Base-by-base conservation (phyloP, 2,888 invertebrate species). In the Copidosoma aretas region DNA sequence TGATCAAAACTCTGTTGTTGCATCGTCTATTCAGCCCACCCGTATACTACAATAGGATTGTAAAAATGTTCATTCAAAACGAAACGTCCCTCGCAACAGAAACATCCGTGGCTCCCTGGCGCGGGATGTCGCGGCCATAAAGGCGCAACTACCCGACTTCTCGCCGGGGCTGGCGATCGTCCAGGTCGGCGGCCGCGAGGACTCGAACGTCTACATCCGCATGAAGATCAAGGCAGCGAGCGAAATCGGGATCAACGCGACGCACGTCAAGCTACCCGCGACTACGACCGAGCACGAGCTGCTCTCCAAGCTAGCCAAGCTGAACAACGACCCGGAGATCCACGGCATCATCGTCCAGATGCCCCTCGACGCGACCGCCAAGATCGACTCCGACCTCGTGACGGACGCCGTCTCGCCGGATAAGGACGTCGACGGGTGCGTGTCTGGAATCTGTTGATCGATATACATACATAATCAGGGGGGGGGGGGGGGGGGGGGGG, bases 321-420 rank as follows among this genome's bases (percentile, higher is more conserved):
- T 99, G 67, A 99, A 99, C 84, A 88, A 89, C 74, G 93, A 97
- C 80, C 89, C 92, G 0, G 85, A 85, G 15, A 90, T 97, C 51
- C 97, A 98, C 84, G 98, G 98, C 64, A 96, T 98, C 79, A 97
- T 98, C 76, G 95, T 98, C 0, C 97, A 97, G 87, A 93, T 95
- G 91, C 98, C 98, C 0, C 85, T 98, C 71, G 98, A 99, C 82
- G 89, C 91, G 43, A 89, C 88, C 0, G 90, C 91, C 76, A 81
- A 88, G 76, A 97, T 99, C 73, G 93, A 98, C 85, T 89, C 94
- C 0, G 92, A 94, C 82, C 87, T 91, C 65, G 88, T 97, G 76
- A 93, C 96, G 0, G 95, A 98, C 80, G 86, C 92, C 8, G 97
- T 99, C 5, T 89, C 90, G 0, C 92, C 96, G 0, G 88, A 89